phyloP scores from a whole-genome alignment of 1,140 invertebrate species.

The Galleria mellonella region DNA sequence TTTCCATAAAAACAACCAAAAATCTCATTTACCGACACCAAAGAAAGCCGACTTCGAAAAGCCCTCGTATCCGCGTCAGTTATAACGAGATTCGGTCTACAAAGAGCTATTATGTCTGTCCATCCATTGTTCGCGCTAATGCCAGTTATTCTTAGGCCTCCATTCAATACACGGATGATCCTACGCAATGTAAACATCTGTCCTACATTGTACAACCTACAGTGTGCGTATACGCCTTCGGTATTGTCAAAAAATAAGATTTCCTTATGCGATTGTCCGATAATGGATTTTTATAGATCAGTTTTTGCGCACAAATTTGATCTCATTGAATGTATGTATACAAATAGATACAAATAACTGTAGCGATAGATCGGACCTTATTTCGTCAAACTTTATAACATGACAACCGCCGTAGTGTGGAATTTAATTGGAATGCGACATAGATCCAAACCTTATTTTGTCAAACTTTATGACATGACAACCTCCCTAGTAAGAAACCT shows the following conservation, averaged over 20 bases:
- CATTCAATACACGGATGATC: constrained; percentile 10
- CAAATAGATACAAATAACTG: constrained; percentile 5
- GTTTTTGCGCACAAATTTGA: no score
- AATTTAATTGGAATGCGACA: no score
- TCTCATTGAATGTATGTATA: neutral
- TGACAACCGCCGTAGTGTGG: no score
- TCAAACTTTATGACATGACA: no score
- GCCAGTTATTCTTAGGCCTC: constrained; percentile 17
- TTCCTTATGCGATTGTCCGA: constrained; percentile 15
- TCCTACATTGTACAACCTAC: constrained; percentile 8
- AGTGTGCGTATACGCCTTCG: constrained; percentile 22
- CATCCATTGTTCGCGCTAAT: constrained; percentile 39
- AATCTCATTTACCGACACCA: no score
- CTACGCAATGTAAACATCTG: constrained; percentile 50
- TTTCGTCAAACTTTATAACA: no score
- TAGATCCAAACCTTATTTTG: no score
- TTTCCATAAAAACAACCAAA: no score
- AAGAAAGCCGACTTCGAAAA: neutral
- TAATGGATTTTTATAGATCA: constrained; percentile 22
- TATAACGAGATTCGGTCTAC: constrained; percentile 60
- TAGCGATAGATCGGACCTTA: constrained; percentile 10
- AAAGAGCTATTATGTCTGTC: constrained; percentile 46
- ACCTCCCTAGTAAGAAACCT: no score
- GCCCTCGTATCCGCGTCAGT: constrained; percentile 26
- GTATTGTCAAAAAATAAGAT: constrained; percentile 13